These are phyloP conservation scores for Chlorospingus semifuscus DNA, from an alignment of 2,797 vertebrate species.

Conservation along the genomic window DNA sequence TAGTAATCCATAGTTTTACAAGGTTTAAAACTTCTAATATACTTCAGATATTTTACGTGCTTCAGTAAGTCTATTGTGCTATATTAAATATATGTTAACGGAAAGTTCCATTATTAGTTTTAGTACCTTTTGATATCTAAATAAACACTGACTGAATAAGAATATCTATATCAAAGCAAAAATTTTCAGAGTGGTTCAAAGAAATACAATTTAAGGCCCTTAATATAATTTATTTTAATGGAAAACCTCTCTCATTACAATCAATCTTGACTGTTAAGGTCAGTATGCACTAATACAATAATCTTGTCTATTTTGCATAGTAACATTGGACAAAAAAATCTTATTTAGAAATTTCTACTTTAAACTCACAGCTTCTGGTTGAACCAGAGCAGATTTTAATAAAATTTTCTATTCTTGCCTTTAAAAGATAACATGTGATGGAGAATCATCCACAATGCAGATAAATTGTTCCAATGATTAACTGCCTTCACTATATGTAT, in stretches of 20 bases:
- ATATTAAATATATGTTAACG: slow-evolving; percentile 17
- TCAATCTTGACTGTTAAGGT: not conserved
- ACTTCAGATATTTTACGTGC: slow-evolving; percentile 31
- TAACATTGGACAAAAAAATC: slow-evolving; percentile 1
- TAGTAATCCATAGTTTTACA: slow-evolving; percentile 39
- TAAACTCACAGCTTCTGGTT: slow-evolving; percentile 18
- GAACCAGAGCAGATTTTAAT: slow-evolving; percentile 29
- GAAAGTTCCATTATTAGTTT: slow-evolving; percentile 2
- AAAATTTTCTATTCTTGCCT: slow-evolving; percentile 32
- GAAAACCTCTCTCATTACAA: slow-evolving; percentile 21
- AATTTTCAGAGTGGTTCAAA: slow-evolving; percentile 5
- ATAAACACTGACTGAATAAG: slow-evolving; percentile 27
- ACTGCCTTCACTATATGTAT: slow-evolving; percentile 33
- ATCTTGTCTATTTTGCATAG: slow-evolving; percentile 2
- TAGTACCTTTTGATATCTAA: slow-evolving; percentile 44
- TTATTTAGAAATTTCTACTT: slow-evolving; percentile 5
- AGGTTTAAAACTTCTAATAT: slow-evolving; percentile 40
- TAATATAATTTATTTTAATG: slow-evolving; percentile 17
- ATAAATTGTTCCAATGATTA: slow-evolving; percentile 54
- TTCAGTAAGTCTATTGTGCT: slow-evolving; percentile 35
- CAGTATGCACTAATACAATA: not conserved
- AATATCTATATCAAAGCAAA: slow-evolving; percentile 56
- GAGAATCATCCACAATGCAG: slow-evolving; percentile 43
- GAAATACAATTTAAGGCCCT: slow-evolving; percentile 22
- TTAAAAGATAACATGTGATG: slow-evolving; percentile 50